Evolutionary conservation across 2,113 vertebrate species (phyloP).

Genomic region (Scytalopus superciliaris): DNA sequence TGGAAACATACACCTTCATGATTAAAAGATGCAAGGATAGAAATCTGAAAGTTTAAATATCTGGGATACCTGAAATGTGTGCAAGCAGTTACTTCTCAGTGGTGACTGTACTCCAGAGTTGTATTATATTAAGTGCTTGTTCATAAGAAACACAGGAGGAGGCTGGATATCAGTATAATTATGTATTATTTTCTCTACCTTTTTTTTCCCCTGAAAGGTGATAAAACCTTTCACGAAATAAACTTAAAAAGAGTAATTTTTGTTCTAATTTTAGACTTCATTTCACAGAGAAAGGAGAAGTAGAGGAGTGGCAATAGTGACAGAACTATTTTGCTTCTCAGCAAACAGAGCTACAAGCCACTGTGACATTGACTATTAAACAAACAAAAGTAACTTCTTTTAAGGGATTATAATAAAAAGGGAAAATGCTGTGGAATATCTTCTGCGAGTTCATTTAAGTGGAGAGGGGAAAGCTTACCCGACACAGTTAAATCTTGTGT

Average conservation of each 20-base stretch:
- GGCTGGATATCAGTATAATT: not conserved
- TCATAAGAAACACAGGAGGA: not conserved
- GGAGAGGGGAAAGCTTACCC: not conserved
- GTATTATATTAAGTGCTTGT: not conserved
- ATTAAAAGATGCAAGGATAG: not conserved
- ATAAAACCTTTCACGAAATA: not conserved
- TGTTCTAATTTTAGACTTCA: not conserved
- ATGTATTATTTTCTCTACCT: not conserved
- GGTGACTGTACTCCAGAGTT: not conserved
- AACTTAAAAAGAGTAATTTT: not conserved
- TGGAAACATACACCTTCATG: not conserved
- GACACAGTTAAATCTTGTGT: not conserved
- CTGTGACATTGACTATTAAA: not conserved
- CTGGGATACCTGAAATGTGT: not conserved
- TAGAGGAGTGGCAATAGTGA: not conserved
- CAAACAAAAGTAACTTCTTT: not conserved
- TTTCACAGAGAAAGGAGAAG: not conserved
- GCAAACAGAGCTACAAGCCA: not conserved
- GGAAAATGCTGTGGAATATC: not conserved
- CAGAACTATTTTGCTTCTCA: not conserved
- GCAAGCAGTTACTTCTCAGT: not conserved
- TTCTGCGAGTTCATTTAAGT: not conserved
- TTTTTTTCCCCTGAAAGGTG: not conserved
- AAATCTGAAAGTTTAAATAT: not conserved
- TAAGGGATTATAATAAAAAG: not conserved